Percentiles rank a stretch among this genome's conserved stretches.
Conservation (phyloP, 2,113 vertebrate species). For the Corythaixoides concolor region DNA sequence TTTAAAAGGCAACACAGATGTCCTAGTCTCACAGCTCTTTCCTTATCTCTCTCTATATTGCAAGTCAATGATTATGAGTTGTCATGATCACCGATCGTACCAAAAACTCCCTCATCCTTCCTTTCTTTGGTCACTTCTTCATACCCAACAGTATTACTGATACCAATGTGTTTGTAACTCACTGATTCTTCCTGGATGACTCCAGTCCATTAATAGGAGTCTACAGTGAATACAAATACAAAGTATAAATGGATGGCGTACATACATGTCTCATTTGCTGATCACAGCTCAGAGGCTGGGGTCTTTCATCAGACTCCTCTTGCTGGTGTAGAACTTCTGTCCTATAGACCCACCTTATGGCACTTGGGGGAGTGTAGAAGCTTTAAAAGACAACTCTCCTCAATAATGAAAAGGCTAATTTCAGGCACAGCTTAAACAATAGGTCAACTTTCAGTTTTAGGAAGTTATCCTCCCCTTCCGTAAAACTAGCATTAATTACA, state of each 20-base stretch:
- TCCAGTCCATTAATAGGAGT: background rate
- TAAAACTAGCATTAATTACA: background rate
- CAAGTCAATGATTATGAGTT: background rate
- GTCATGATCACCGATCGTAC: background rate
- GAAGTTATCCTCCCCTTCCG: background rate
- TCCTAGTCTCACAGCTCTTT: background rate
- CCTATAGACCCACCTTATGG: background rate
- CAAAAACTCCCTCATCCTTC: background rate
- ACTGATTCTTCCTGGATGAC: background rate
- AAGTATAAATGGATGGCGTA: background rate
- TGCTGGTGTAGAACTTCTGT: conserved; percentile 24
- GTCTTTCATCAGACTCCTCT: conserved; percentile 29
- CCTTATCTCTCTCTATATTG: background rate
- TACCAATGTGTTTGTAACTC: background rate
- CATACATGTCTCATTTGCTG: background rate
- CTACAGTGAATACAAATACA: background rate
- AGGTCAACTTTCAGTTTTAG: background rate
- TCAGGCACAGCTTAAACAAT: conserved; percentile 31
- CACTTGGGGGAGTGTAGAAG: background rate
- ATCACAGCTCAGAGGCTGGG: background rate
- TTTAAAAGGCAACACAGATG: background rate
- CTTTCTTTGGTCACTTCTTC: background rate
- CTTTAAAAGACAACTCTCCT: conserved; percentile 29
- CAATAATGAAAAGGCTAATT: background rate
- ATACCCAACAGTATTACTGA: background rate